Evolutionary conservation across 23 tunicate genomes (phyloP).

Genomic region (Halocynthia aurantium): DNA sequence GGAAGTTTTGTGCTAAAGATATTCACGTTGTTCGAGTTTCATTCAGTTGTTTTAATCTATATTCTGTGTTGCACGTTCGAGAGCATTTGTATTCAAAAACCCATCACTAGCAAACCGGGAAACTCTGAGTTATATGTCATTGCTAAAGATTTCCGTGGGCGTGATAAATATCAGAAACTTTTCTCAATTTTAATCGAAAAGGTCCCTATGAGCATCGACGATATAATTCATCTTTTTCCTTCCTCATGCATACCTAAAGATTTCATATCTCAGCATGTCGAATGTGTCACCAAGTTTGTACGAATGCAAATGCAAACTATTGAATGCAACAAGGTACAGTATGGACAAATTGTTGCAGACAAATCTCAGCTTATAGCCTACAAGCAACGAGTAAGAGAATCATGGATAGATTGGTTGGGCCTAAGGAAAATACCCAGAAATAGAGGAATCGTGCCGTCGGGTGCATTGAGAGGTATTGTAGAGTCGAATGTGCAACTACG

Average conservation of each 20-base stretch:
- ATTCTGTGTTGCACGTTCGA: conserved; percentile 44
- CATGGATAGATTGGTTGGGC: background rate
- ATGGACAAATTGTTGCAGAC: conserved; percentile 23
- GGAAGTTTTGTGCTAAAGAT: conserved; percentile 76
- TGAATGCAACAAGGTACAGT: conserved; percentile 20
- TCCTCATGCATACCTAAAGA: conserved; percentile 16
- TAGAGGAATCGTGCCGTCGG: conserved; percentile 36
- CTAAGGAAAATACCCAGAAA: conserved; percentile 32
- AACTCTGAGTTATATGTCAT: conserved; percentile 90
- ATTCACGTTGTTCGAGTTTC: conserved; percentile 74
- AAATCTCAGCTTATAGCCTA: background rate
- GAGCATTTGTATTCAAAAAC: conserved; percentile 47
- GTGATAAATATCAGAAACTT: conserved; percentile 10
- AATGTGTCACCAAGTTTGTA: conserved; percentile 35
- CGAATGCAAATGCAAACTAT: conserved; percentile 36
- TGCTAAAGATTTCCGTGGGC: conserved; percentile 46
- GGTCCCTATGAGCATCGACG: conserved; percentile 23
- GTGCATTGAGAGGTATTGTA: conserved; percentile 22
- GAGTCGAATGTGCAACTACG: conserved; percentile 43
- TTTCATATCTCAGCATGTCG: conserved; percentile 39
- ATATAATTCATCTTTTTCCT: conserved; percentile 4
- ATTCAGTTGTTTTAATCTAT: conserved; percentile 55
- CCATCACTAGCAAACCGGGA: conserved; percentile 86
- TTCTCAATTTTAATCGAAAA: conserved; percentile 1
- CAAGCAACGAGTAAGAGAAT: background rate